Base-by-base conservation (phyloP, 2,797 vertebrate species). In the Scolopax bukidnonensis region DNA sequence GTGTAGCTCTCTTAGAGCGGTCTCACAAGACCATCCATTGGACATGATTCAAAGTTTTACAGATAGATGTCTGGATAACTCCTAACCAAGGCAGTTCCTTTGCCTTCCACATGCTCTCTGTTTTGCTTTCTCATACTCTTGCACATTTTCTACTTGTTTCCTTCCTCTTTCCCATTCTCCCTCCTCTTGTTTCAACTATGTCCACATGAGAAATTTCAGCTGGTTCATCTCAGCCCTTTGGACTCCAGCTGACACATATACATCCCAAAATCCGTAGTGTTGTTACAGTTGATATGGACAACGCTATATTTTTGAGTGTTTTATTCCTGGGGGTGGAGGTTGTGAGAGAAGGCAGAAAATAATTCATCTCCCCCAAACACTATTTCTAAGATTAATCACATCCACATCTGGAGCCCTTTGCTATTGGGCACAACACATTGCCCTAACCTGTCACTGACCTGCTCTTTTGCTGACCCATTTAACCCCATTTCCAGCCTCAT, bases 391-490 rank as follows among this genome's bases (percentile, higher is more conserved):
- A 54, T 7, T 6, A 87, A 69, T 36, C 0, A 4, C 4, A 7
- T 57, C 77, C 18, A 21, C 7, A 10, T 12, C 25, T 40, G 11
- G 24, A 87, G 30, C 21, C 12, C 15, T 75, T 40, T 68, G 25
- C 24, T 3, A 18, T 8, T 5, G 19, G 18, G 16, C 11, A 0
- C 9, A 48, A 65, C 25, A 16, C 11, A 7, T 6, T 0, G 0
- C 30, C 32, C 0, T 5, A 43, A 14, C 48, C 36, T 28, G 4
- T 38, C 61, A 32, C 32, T 54, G 36, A 61, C 27, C 28, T 38
- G 32, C 16, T 71, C 38, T 38, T 81, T 63, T 28, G 19, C 21
- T 23, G 7, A n/a, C 15, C 28, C n/a, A 5, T 25, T 38, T 16
- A 57, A 59, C 15, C 18, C 14, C 12, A 16, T 38, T 84, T 79